Evolutionary conservation across 2,797 vertebrate genomes (phyloP), one percentile per base, ranked within the genome.

Genomic region (Rhynchotus rufescens): DNA sequence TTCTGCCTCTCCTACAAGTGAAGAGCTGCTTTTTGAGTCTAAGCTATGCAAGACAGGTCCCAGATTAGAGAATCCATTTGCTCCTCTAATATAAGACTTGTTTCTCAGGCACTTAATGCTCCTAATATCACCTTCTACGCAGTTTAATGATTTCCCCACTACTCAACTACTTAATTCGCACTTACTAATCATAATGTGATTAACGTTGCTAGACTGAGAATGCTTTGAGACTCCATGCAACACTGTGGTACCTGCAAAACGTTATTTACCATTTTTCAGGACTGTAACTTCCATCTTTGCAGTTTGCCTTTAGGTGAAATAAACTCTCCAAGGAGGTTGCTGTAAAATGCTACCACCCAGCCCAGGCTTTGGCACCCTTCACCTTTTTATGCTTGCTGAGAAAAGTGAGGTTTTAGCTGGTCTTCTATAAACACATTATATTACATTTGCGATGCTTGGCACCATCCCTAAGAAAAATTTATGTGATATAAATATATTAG

Each of bases 161-260:
- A 84, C 52, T 93, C 36, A 79, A 21, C 64, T 89, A 66, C 80
- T 96, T 90, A 88, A 80, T 95, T 86, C 75, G 73, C 36, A 74
- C 73, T 88, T 96, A 56, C 28, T 56, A 86, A 93, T 94, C 66
- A 90, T 19, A 56, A n/a, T 87, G 82, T 72, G 82, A 94, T 96
- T 91, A 93, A 25, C 74, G 82, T 47, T 67, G 73, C 28, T 74
- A 15, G 54, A 60, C 28, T 65, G 88, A 92, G 61, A 83, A 90
- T 32, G 15, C 7, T 77, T 81, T 47, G 42, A 64, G 45, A 61
- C 8, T 85, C 57, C 47, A 40, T 73, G 65, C 76, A 79, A 62
- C 16, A 59, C 13, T 2, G 6, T 23, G 4, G 6, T 25, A 79
- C 30, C 65, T 19, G 30, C 42, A 82, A 64, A 76, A 17, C 16